Percentiles rank a stretch among this genome's conserved stretches.
These are phyloP conservation scores for Ctenopoma kingsleyae DNA, from an alignment of 2,797 vertebrate genomes.

Conservation along the genomic window DNA sequence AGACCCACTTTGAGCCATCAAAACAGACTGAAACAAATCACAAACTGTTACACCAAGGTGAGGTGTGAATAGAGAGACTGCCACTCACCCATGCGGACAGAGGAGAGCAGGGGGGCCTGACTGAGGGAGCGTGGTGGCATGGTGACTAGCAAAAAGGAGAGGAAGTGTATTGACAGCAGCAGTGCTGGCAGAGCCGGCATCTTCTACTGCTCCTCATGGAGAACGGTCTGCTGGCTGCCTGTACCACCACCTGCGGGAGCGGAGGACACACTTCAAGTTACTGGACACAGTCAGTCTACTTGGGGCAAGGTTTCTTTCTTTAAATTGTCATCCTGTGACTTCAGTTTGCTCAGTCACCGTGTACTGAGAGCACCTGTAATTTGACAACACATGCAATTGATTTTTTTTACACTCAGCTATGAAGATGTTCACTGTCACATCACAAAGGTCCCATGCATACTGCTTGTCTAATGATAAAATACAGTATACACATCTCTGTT, in stretches of 20 bases:
- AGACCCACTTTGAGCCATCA: not conserved
- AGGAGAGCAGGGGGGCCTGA: slow-evolving; percentile 88
- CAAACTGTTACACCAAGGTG: not conserved
- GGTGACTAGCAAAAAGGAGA: slow-evolving; percentile 84
- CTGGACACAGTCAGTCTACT: slow-evolving; percentile 3
- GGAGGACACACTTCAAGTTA: slow-evolving; percentile 49
- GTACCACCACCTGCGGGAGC: slow-evolving; percentile 87
- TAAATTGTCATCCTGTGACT: slow-evolving; percentile 29
- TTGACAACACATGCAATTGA: slow-evolving; percentile 46
- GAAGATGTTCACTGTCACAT: slow-evolving; percentile 68
- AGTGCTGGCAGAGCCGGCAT: slow-evolving; percentile 96
- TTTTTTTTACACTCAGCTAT: slow-evolving; percentile 43
- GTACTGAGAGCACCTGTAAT: slow-evolving; percentile 32
- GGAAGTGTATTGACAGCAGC: slow-evolving; percentile 93
- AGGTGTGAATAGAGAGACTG: not conserved
- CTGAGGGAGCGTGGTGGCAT: slow-evolving; percentile 83
- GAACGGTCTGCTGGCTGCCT: slow-evolving; percentile 93
- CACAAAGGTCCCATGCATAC: slow-evolving; percentile 47
- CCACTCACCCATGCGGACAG: slow-evolving; percentile 91
- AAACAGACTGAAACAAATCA: not conserved
- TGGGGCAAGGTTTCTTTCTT: slow-evolving; percentile 25
- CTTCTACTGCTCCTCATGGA: slow-evolving; percentile 99
- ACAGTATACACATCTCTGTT: slow-evolving; percentile 46
- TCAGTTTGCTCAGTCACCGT: slow-evolving; percentile 24
- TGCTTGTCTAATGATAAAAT: slow-evolving; percentile 53